Evolutionary conservation across 1,140 invertebrate species (phyloP).

Genomic region (Drosophila teissieri): DNA sequence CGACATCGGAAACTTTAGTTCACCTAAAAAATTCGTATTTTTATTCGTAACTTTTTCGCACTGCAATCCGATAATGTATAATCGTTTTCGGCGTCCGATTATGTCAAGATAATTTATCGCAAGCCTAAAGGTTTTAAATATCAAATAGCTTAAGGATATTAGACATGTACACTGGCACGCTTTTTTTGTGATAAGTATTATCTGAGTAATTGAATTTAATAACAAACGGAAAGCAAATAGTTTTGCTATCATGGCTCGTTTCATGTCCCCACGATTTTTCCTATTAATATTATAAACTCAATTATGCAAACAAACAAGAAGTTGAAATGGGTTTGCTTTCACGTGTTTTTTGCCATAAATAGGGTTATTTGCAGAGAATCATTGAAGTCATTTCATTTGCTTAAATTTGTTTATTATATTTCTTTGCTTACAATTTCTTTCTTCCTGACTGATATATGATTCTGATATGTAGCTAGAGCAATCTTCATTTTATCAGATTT

Average conservation of each 20-base stretch:
- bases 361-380: not conserved
- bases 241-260: slow-evolving; percentile 3
- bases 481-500: no score
- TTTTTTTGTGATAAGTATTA: slow-evolving; percentile 6
- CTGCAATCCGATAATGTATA: no score
- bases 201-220: slow-evolving; percentile 10
- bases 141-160: not conserved
- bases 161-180: not conserved
- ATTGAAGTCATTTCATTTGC: not conserved
- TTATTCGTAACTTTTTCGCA: no score
- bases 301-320: slow-evolving; percentile 4
- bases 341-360: not conserved
- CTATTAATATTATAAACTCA: slow-evolving; percentile 5
- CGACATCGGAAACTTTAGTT: not conserved
- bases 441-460: no score
- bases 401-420: not conserved
- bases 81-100: not conserved
- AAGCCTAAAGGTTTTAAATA: slow-evolving; percentile 7
- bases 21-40: not conserved
- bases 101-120: not conserved
- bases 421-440: no score
- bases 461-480: no score
- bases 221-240: slow-evolving; percentile 21
- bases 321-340: not conserved
- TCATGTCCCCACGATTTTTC: no score